Percentiles rank a stretch among this genome's conserved stretches.
Evolutionary conservation across 92 coral and sea anemone species (phyloP).

Genomic region (Epizoanthus rinbou): DNA sequence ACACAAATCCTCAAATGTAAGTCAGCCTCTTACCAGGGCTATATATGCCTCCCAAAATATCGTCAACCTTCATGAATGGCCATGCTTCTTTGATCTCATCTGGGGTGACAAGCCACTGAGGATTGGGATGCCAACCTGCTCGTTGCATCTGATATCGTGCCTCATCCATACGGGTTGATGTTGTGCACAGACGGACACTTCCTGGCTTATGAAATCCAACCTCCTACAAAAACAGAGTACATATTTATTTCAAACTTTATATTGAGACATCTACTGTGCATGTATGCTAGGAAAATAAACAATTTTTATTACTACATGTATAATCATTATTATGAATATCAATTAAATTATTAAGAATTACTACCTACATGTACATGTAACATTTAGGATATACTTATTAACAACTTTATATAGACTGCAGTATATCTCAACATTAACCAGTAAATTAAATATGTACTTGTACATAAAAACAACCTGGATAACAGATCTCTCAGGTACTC

Average conservation of each 20-base stretch:
- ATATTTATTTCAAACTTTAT: not conserved
- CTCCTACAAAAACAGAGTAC: constrained; percentile 50
- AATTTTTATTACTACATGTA: too few species aligned
- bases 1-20: too few species aligned
- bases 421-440: too few species aligned
- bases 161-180: constrained; percentile 93
- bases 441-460: too few species aligned
- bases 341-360: too few species aligned
- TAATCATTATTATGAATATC: too few species aligned
- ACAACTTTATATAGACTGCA: too few species aligned
- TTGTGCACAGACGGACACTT: constrained; percentile 81
- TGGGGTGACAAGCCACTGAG: constrained; percentile 91
- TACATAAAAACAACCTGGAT: too few species aligned
- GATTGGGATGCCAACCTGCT: constrained; percentile 92
- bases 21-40: constrained; percentile 75
- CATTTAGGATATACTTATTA: too few species aligned
- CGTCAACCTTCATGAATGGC: constrained; percentile 88
- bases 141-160: constrained; percentile 91
- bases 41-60: constrained; percentile 81
- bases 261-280: not conserved
- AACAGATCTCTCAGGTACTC: too few species aligned
- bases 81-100: constrained; percentile 87
- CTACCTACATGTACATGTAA: too few species aligned
- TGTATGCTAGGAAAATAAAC: too few species aligned
- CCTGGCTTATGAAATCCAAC: constrained; percentile 96